Evolutionary conservation across 1,140 invertebrate species (phyloP).

Genomic region (Drosophila mayri): DNA sequence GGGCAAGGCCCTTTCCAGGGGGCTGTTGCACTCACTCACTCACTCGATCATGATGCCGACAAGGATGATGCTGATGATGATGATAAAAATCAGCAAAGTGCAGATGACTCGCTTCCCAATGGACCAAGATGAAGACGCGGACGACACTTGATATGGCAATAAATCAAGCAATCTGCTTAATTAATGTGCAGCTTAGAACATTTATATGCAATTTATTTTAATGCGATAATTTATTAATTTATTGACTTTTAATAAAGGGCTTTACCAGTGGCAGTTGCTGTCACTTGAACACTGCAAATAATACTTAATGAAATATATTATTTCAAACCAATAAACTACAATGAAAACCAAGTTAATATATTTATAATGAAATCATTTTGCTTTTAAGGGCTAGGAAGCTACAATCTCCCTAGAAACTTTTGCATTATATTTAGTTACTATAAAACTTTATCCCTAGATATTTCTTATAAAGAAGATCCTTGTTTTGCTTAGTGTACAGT

Average conservation of each 20-base stretch:
- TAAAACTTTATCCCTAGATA: neutral
- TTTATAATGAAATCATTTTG: neutral
- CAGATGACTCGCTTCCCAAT: constrained; percentile 25
- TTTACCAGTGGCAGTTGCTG: constrained; percentile 25
- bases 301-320: too few relatives aligned
- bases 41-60: constrained; percentile 35
- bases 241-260: constrained; percentile 81
- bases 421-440: too few relatives aligned
- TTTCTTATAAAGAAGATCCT: neutral
- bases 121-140: constrained; percentile 31
- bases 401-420: too few relatives aligned
- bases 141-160: constrained; percentile 84
- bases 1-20: constrained; percentile 2
- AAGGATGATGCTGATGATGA: constrained; percentile 9
- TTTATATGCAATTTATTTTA: constrained; percentile 85
- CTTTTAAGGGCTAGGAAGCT: too few relatives aligned
- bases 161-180: constrained; percentile 85
- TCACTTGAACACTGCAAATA: neutral
- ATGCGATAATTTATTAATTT: constrained; percentile 85
- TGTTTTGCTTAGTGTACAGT: constrained; percentile 2
- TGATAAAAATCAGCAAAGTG: constrained; percentile 73
- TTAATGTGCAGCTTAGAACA: constrained; percentile 85
- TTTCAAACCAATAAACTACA: neutral
- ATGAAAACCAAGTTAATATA: neutral
- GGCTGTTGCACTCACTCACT: constrained; percentile 27